phyloP scores from a whole-genome alignment of 2,888 invertebrate species.

The Brachycybe producta region DNA sequence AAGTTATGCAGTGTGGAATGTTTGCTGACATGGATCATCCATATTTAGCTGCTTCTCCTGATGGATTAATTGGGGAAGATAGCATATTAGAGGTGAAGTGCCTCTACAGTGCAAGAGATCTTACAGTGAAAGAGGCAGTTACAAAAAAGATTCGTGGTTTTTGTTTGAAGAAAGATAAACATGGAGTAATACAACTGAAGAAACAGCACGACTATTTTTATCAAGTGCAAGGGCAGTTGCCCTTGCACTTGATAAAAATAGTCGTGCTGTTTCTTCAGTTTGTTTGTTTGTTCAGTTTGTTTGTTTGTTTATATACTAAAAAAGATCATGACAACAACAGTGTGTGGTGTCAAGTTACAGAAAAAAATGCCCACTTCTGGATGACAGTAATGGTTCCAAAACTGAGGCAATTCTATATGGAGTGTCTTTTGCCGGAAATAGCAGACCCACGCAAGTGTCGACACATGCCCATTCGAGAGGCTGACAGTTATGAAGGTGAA shows the following conservation, averaged over 20 bases:
- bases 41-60: neutral
- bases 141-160: neutral
- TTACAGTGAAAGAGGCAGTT: neutral
- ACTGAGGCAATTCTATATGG: too few species aligned
- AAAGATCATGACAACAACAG: too few species aligned
- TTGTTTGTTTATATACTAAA: too few species aligned
- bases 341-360: too few species aligned
- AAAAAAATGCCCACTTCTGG: too few species aligned
- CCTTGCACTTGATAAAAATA: neutral
- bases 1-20: neutral
- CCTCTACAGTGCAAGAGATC: neutral
- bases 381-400: too few species aligned
- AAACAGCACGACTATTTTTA: too few species aligned
- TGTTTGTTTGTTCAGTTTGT: neutral
- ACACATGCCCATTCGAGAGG: too few species aligned
- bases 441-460: too few species aligned
- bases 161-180: neutral
- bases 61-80: too few species aligned
- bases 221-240: neutral
- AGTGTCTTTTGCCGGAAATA: too few species aligned
- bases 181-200: neutral
- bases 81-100: neutral
- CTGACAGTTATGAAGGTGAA: too few species aligned
- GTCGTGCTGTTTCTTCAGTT: neutral
- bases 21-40: neutral